A percentile compares a stretch with the other conserved stretches of the same genome.
Conservation (phyloP, 2,888 invertebrate genomes). For the Folsomia manolachei region DNA sequence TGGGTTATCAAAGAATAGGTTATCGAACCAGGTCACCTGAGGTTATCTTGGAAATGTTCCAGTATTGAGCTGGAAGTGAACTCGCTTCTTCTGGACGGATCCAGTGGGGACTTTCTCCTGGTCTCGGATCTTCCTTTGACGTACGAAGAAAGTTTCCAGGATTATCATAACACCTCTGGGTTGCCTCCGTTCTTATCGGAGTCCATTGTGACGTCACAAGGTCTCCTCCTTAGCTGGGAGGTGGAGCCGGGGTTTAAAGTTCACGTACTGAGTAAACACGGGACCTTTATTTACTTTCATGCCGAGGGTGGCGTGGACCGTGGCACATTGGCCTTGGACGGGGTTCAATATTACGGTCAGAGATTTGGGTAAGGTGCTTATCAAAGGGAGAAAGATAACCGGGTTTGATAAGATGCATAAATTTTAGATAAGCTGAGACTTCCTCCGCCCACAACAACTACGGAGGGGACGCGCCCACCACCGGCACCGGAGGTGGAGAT, state of each 20-base stretch:
- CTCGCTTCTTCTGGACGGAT: constrained; percentile 34
- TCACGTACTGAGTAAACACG: constrained; percentile 19
- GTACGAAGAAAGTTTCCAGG: constrained; percentile 6
- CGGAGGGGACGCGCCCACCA: constrained; percentile 16
- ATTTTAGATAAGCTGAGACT: constrained; percentile 1
- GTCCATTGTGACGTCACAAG: constrained; percentile 30
- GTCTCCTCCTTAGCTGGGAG: constrained; percentile 37
- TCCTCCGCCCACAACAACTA: constrained; percentile 24
- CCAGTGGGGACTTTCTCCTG: constrained; percentile 37
- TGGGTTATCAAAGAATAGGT: no score
- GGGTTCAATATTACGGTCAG: constrained; percentile 36
- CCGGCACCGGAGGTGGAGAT: constrained; percentile 10
- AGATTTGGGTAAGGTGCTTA: constrained; percentile 32
- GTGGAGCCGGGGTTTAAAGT: constrained; percentile 14
- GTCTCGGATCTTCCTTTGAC: constrained; percentile 31
- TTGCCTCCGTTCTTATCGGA: constrained; percentile 1
- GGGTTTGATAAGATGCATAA: not conserved
- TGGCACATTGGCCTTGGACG: not conserved
- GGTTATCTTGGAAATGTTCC: no score
- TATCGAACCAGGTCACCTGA: no score
- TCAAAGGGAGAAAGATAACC: no score
- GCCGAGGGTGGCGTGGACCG: not conserved
- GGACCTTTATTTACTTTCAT: constrained; percentile 39
- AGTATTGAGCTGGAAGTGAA: constrained; percentile 29
- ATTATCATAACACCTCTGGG: not conserved